Base-by-base conservation (phyloP, 1,140 invertebrate species). In the Penaeus vannamei region DNA sequence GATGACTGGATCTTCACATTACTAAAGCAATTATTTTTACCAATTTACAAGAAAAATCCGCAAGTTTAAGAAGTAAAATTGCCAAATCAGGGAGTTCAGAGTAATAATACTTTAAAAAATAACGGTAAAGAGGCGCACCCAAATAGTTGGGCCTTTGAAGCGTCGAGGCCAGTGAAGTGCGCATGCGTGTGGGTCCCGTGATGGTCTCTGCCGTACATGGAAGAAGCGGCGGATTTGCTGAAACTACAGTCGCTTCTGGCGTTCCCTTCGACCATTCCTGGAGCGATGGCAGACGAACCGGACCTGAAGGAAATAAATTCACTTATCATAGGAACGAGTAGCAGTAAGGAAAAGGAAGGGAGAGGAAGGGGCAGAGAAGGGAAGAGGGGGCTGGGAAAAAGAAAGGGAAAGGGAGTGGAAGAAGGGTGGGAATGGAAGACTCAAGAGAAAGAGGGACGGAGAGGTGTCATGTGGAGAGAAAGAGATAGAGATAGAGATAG, bases 131-230 rank as follows among this genome's bases (percentile, higher is more conserved):
- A 29, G 10, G 26, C n/a, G 2, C 36, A 86, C 85, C 85, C 77
- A 42, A 86, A 86, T 22, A 86, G 59, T 23, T 86, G 81, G 42
- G 85, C 85, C 60, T 86, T 86, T 1, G 85, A 77, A 22, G 85
- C 85, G 17, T 80, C 85, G 26, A 86, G 76, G 12, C 85, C 72
- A 19, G 87, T 53, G 42, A 64, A 89, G 36, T 77, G 72, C 2
- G 64, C 32, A 60, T 84, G 87, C 10, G 77, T 36, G 29, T 85
- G 76, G 26, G 17, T 36, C 26, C 29, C 19, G n/a, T 76, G 72
- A 76, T 29, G 72, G n/a, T 76, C 72, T n/a, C 72, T 23, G 72
- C 72, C n/a, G 72, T 76, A 76, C 19, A 76, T 36, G 20, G 72
- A 76, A 14, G 72, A 53, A 53, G 53, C 53, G 53, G 53, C 53